phyloP scores from a whole-genome alignment of 35 echinoderm and acorn worm genomes.

The Heliocidaris erythrogramma region DNA sequence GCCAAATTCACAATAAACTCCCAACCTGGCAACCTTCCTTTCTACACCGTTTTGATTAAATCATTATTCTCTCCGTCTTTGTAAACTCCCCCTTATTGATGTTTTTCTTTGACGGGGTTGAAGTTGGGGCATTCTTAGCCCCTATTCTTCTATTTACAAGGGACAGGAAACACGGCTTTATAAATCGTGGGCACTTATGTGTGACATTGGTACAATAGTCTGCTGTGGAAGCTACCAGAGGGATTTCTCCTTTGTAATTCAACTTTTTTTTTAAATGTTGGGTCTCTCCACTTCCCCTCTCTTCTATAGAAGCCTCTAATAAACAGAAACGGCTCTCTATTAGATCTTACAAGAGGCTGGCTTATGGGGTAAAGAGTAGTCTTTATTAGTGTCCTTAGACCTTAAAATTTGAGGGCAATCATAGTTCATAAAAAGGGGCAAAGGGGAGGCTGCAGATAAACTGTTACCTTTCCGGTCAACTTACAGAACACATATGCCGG shows the following conservation, averaged over 20 bases:
- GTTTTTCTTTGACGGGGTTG: neutral
- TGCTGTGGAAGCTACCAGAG: neutral
- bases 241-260: neutral
- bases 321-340: neutral
- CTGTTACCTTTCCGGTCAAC: too few relatives aligned
- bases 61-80: neutral
- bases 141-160: too few relatives aligned
- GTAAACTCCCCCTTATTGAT: neutral
- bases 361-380: neutral
- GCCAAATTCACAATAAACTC: neutral
- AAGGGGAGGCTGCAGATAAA: too few relatives aligned
- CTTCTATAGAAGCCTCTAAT: neutral
- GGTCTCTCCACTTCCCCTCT: neutral
- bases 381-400: neutral
- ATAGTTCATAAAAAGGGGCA: too few relatives aligned
- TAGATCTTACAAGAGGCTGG: neutral
- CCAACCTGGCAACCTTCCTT: neutral
- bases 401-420: neutral
- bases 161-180: neutral
- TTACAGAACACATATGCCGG: too few relatives aligned
- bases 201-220: conserved; percentile 10
- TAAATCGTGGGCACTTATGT: neutral
- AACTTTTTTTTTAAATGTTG: neutral
- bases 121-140: neutral
- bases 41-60: neutral